Conservation (phyloP, 2,888 invertebrate species). For the Drosophila lutescens region DNA sequence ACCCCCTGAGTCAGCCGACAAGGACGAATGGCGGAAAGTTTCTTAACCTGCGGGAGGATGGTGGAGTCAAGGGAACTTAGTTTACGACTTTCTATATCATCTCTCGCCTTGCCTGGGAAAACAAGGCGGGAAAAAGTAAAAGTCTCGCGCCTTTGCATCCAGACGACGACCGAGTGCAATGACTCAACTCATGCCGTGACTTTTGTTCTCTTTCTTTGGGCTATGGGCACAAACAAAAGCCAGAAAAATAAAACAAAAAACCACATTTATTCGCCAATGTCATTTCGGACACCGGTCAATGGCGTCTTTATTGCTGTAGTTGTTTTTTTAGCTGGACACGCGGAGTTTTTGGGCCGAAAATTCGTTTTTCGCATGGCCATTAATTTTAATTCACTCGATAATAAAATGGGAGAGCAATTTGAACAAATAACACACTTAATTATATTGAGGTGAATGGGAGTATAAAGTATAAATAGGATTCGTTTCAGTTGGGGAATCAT, state of each 20-base stretch:
- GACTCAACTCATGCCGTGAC: slow-evolving; percentile 79
- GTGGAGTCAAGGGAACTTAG: slow-evolving; percentile 31
- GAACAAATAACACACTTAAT: slow-evolving; percentile 8
- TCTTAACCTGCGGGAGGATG: slow-evolving; percentile 40
- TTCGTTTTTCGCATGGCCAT: slow-evolving; percentile 12
- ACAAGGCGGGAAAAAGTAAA: slow-evolving; percentile 45
- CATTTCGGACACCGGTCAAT: slow-evolving; percentile 74
- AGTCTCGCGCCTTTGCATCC: slow-evolving; percentile 51
- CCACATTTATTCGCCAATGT: slow-evolving; percentile 60
- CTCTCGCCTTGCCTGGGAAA: slow-evolving; percentile 6
- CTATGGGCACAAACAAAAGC: slow-evolving; percentile 47
- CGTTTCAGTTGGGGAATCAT: not conserved
- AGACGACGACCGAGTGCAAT: slow-evolving; percentile 58
- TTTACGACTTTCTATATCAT: slow-evolving; percentile 53
- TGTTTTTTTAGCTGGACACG: not conserved
- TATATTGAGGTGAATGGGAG: slow-evolving; percentile 9
- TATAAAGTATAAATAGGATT: not conserved
- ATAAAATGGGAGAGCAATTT: not conserved
- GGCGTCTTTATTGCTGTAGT: slow-evolving; percentile 39
- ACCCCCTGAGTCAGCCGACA: slow-evolving; percentile 34
- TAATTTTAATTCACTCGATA: slow-evolving; percentile 21
- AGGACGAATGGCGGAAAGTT: slow-evolving; percentile 46
- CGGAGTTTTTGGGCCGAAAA: slow-evolving; percentile 21
- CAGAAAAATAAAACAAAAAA: slow-evolving; percentile 33
- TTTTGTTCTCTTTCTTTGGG: slow-evolving; percentile 79